Base-by-base conservation (phyloP, 2,113 vertebrate genomes). In the Lynx canadensis region DNA sequence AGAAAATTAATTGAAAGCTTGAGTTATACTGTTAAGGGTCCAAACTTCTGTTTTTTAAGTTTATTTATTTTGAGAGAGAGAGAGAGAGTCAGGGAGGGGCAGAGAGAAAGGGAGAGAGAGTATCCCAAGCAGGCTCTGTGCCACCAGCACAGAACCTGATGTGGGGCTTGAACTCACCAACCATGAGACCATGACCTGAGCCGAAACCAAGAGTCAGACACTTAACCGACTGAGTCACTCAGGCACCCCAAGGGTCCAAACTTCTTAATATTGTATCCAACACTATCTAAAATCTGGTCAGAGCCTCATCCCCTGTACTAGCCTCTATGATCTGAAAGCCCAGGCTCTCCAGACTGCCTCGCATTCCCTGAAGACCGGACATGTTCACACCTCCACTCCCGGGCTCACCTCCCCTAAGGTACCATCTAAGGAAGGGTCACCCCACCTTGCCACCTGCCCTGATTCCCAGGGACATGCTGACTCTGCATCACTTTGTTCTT, bases 1-100 rank as follows among this genome's bases (percentile, higher is more conserved):
- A 89, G 38, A 74, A 89, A 87, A 91, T 60, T 83, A 76, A 84
- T 65, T 81, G 25, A 81, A 38, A 82, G 89, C 16, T 83, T 89
- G 38, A 71, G 29, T 69, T 82, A 50, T 1, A 7, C 33, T 87
- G 5, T 71, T 78, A 55, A 55, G 74, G 65, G 66, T 29, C 41
- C 52, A 66, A n/a, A n/a, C 19, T 76, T 45, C 45, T 66, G 36
- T 45, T 45, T 45, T 45, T 45, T 45, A 45, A 45, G 8, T 45
- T 45, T 45, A 45, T 45, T 45, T 45, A 45, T 45, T 45, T 45
- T 45, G 45, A 45, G 45, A 45, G 7, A 45, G 45, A 45, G 45
- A 45, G 45, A 45, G 45, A 45, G 7, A 45, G 45, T 45, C 45
- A 45, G 7, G 45, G 45, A 45, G 45, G 45, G 45, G 45, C 45